These are phyloP conservation scores for Penaeus monodon DNA, from an alignment of 2,888 invertebrate genomes.

Conservation along the genomic window DNA sequence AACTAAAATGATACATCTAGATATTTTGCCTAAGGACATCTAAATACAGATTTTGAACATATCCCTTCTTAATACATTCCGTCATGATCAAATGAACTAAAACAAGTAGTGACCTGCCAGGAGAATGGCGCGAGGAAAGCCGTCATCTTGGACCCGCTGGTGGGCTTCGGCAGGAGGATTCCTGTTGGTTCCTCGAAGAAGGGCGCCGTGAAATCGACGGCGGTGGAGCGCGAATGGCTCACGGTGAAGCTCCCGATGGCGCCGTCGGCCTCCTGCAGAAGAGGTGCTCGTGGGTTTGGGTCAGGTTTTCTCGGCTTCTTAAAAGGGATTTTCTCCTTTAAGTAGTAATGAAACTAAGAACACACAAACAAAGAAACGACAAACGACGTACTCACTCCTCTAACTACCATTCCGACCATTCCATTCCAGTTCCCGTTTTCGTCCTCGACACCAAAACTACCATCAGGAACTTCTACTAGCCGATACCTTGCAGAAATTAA, in stretches of 20 bases:
- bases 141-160: slow-evolving; percentile 26
- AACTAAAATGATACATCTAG: too few relatives aligned
- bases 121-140: slow-evolving; percentile 61
- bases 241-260: slow-evolving; percentile 61
- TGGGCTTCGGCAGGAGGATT: slow-evolving; percentile 60
- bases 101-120: slow-evolving; percentile 37
- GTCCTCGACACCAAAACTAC: slow-evolving; percentile 14
- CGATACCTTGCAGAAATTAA: neutral
- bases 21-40: too few relatives aligned
- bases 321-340: neutral
- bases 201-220: slow-evolving; percentile 61
- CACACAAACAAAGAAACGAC: neutral
- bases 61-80: too few relatives aligned
- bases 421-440: slow-evolving; percentile 20
- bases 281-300: neutral
- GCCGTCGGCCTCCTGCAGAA: slow-evolving; percentile 52
- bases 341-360: neutral
- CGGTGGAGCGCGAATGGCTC: slow-evolving; percentile 40
- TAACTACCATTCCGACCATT: slow-evolving; percentile 30
- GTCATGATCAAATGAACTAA: too few relatives aligned
- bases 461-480: slow-evolving; percentile 20
- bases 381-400: neutral
- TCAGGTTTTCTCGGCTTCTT: too few relatives aligned
- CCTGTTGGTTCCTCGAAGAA: slow-evolving; percentile 62
- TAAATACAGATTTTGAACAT: too few relatives aligned